phyloP scores from a whole-genome alignment of 2,888 invertebrate species.

The Leucophenga maculata region DNA sequence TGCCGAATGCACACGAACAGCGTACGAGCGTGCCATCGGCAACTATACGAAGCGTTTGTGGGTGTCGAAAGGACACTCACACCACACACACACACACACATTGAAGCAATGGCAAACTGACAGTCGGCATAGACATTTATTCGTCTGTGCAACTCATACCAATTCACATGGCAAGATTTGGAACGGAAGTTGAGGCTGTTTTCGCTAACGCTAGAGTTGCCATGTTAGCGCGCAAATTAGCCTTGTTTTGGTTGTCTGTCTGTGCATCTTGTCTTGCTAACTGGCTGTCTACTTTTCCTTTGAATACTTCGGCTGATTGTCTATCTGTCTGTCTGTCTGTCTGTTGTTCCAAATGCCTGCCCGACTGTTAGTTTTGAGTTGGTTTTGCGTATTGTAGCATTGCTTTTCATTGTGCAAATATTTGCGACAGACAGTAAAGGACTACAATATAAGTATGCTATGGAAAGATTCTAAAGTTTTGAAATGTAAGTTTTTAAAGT shows the following conservation, averaged over 20 bases:
- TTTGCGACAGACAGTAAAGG: slow-evolving; percentile 43
- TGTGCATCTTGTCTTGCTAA: slow-evolving; percentile 37
- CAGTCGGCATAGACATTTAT: not conserved
- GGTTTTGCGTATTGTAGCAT: not conserved
- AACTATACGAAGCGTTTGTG: not conserved
- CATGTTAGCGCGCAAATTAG: slow-evolving; percentile 55
- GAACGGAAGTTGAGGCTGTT: slow-evolving; percentile 37
- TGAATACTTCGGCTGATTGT: slow-evolving; percentile 4
- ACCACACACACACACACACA: no score
- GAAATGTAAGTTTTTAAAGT: no score
- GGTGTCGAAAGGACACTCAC: no score
- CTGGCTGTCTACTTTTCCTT: slow-evolving; percentile 33
- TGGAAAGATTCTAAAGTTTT: no score
- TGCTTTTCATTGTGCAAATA: slow-evolving; percentile 51
- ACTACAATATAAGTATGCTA: no score
- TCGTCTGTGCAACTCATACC: not conserved
- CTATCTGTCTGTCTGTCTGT: slow-evolving; percentile 32
- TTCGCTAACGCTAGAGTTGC: slow-evolving; percentile 30
- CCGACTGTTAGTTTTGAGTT: slow-evolving; percentile 26
- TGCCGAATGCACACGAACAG: not conserved
- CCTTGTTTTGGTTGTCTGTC: slow-evolving; percentile 35
- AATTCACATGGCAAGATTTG: slow-evolving; percentile 10
- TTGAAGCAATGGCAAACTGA: not conserved
- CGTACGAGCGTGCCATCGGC: not conserved
- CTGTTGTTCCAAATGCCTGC: slow-evolving; percentile 27